Evolutionary conservation across 1,140 invertebrate species (phyloP).

Genomic region (Manduca sexta): DNA sequence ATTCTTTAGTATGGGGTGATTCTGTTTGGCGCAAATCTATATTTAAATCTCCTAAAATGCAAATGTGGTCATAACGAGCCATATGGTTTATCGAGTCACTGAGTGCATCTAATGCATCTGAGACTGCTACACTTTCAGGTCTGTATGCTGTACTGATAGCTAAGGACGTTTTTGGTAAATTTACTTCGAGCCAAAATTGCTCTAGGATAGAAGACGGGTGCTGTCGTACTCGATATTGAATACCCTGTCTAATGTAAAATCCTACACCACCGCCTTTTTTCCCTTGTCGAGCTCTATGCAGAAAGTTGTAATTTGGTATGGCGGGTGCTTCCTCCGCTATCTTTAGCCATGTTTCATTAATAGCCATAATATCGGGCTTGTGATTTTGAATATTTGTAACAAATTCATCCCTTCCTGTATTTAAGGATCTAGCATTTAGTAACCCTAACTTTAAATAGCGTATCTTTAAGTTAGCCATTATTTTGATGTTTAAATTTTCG

Average conservation of each 20-base stretch:
- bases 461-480: too few relatives aligned
- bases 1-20: background rate
- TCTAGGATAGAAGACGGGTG: conserved; percentile 9
- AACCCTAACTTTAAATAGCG: too few relatives aligned
- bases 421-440: too few relatives aligned
- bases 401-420: too few relatives aligned
- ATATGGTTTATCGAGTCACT: conserved; percentile 12
- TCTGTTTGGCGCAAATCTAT: conserved; percentile 7
- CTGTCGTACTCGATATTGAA: background rate
- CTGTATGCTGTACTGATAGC: conserved; percentile 18
- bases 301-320: too few relatives aligned
- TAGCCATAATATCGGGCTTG: too few relatives aligned
- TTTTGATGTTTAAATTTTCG: too few relatives aligned
- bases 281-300: too few relatives aligned
- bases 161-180: background rate
- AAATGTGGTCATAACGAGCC: conserved; percentile 4
- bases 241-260: conserved; percentile 1
- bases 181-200: conserved; percentile 20
- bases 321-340: too few relatives aligned
- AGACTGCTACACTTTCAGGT: conserved; percentile 7
- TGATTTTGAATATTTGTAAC: too few relatives aligned
- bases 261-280: conserved; percentile 9
- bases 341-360: too few relatives aligned
- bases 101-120: conserved; percentile 6
- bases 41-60: conserved; percentile 20